Evolutionary conservation across 2,113 vertebrate genomes (phyloP).

Genomic region (Dipodomys ordii): DNA sequence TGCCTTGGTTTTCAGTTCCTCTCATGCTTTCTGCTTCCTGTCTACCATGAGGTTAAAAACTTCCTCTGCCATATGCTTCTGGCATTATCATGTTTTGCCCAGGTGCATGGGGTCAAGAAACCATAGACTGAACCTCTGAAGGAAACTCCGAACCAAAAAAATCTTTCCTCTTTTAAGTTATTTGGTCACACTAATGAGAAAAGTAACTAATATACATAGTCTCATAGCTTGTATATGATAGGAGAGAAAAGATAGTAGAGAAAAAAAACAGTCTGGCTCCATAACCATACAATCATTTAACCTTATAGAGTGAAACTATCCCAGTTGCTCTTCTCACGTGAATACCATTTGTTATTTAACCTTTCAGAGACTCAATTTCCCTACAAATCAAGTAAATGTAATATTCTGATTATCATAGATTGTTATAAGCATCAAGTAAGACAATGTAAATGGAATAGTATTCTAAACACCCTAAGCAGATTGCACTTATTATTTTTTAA

Average conservation of each 20-base stretch:
- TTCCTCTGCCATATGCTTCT: not conserved
- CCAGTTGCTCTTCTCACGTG: not conserved
- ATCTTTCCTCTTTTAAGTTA: not conserved
- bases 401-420: not conserved
- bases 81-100: not conserved
- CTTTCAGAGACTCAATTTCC: not conserved
- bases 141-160: not conserved
- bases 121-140: not conserved
- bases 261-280: not conserved
- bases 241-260: not conserved
- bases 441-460: not conserved
- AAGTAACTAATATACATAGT: not conserved
- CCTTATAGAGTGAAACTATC: not conserved
- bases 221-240: not conserved
- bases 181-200: not conserved
- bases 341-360: not conserved
- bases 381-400: not conserved
- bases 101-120: not conserved
- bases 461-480: conserved; percentile 41
- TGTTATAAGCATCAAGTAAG: conserved; percentile 13
- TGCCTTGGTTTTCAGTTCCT: not conserved
- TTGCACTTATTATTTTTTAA: not conserved
- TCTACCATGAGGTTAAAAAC: not conserved
- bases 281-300: not conserved
- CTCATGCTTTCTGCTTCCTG: not conserved